A percentile compares a stretch with the other conserved stretches of the same genome.
phyloP scores from a whole-genome alignment of 2,888 invertebrate genomes.

The Pristionchus entomophagus region DNA sequence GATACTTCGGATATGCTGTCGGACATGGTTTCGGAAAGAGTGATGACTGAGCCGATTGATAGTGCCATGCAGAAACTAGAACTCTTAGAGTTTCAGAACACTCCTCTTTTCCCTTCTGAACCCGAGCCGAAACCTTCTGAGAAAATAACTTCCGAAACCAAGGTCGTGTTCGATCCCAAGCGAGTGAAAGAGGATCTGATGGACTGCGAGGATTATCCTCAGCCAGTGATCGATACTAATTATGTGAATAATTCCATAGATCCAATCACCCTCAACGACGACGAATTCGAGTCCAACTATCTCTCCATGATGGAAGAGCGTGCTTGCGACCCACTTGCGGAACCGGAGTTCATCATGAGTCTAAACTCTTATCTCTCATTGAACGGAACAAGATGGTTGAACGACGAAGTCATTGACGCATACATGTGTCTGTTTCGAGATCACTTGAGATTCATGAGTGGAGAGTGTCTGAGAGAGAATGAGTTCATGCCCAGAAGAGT shows the following conservation, averaged over 20 bases:
- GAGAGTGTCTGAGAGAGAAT: neutral
- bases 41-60: too few species aligned
- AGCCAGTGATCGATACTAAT: neutral
- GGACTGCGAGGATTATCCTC: too few species aligned
- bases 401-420: neutral
- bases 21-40: too few species aligned
- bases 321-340: too few species aligned
- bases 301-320: too few species aligned
- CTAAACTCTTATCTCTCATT: neutral
- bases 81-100: neutral
- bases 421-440: too few species aligned
- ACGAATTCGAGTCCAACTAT: neutral
- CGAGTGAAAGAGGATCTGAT: neutral
- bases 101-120: neutral
- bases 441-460: neutral
- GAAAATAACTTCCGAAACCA: neutral
- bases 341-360: neutral
- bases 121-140: neutral
- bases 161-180: neutral
- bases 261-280: neutral
- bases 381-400: neutral
- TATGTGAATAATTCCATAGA: too few species aligned
- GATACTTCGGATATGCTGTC: too few species aligned
- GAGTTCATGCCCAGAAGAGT: too few species aligned
- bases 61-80: neutral